Percentiles rank a stretch among this genome's conserved stretches.
phyloP scores from a whole-genome alignment of 2,888 invertebrate genomes.

The Petrolisthes manimaculis region DNA sequence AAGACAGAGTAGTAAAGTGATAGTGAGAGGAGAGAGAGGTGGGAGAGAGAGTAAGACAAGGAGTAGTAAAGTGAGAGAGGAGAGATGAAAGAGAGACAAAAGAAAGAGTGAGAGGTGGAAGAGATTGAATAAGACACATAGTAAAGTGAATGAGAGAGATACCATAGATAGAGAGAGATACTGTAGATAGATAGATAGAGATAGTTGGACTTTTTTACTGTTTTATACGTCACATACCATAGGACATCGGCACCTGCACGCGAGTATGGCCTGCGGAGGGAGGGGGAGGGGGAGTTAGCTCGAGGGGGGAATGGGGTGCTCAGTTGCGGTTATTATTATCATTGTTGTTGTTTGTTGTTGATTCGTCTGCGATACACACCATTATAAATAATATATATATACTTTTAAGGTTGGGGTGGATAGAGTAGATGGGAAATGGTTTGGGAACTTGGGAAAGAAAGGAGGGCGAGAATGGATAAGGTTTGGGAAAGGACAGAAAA shows the following conservation, averaged over 20 bases:
- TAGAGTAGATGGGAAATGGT: too few relatives aligned
- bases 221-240: constrained; percentile 45
- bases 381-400: too few relatives aligned
- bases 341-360: too few relatives aligned
- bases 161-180: background rate
- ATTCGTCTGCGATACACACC: too few relatives aligned
- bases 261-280: constrained; percentile 55
- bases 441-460: too few relatives aligned
- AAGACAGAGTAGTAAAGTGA: background rate
- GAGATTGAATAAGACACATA: background rate
- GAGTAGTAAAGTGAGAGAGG: background rate
- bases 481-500: too few relatives aligned
- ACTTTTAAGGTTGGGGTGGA: too few relatives aligned
- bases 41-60: background rate
- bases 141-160: background rate
- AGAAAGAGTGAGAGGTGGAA: too few relatives aligned
- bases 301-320: background rate
- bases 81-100: background rate
- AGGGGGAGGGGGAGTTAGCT: constrained; percentile 46
- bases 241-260: constrained; percentile 49
- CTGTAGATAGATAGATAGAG: background rate
- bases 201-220: background rate
- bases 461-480: too few relatives aligned
- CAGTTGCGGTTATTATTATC: too few relatives aligned
- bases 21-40: background rate